A percentile compares a stretch with the other conserved stretches of the same genome.
Evolutionary conservation across 2,888 invertebrate species (phyloP).

Genomic region (Sialis lutaria): DNA sequence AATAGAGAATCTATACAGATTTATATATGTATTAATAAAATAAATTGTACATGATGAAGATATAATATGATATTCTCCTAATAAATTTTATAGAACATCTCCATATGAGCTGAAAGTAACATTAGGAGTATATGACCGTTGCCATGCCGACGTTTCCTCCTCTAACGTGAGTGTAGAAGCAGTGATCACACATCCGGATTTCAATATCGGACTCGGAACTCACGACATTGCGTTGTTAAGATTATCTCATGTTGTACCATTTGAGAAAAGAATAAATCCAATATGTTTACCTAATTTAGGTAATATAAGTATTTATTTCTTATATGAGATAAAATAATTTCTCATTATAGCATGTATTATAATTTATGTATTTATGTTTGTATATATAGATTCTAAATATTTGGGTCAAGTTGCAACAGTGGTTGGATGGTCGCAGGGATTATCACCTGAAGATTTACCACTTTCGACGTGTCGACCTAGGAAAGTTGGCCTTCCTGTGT

Average conservation of each 20-base stretch:
- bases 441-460: constrained; percentile 10
- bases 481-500: constrained; percentile 32
- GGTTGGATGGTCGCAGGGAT: constrained; percentile 25
- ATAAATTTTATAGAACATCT: constrained; percentile 19
- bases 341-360: background rate
- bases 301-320: constrained; percentile 11
- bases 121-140: constrained; percentile 34
- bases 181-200: constrained; percentile 34
- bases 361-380: background rate
- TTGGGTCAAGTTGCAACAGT: constrained; percentile 32
- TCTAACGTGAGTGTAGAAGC: constrained; percentile 31
- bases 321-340: background rate
- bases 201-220: constrained; percentile 28
- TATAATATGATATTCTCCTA: too few relatives aligned
- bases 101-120: constrained; percentile 30
- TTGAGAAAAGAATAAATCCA: constrained; percentile 33
- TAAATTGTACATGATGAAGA: too few relatives aligned
- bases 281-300: constrained; percentile 37
- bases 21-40: too few relatives aligned
- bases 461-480: constrained; percentile 28
- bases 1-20: too few relatives aligned
- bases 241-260: constrained; percentile 27
- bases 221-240: constrained; percentile 41
- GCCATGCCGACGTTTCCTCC: constrained; percentile 29
- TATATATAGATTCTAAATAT: constrained; percentile 22